Evolutionary conservation across 2,113 vertebrate genomes (phyloP).

Genomic region (Tiliqua scincoides): DNA sequence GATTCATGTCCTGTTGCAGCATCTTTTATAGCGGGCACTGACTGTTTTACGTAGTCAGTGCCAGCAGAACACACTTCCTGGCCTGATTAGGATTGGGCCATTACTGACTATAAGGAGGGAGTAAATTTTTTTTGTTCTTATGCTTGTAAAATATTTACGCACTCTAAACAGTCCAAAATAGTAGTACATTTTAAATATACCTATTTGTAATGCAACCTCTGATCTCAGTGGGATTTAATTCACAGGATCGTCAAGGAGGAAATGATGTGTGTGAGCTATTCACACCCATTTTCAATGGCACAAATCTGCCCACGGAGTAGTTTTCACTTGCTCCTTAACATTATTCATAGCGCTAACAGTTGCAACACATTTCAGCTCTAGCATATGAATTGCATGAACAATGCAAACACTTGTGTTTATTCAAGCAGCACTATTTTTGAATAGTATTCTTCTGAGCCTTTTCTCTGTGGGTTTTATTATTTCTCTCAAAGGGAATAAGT

Average conservation of each 20-base stretch:
- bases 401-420: constrained; percentile 29
- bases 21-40: too few species aligned
- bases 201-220: not conserved
- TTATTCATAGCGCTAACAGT: constrained; percentile 32
- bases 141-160: not conserved
- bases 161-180: not conserved
- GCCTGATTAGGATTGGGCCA: too few species aligned
- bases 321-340: constrained; percentile 20
- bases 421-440: constrained; percentile 19
- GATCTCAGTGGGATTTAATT: constrained; percentile 10
- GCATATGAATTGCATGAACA: constrained; percentile 23
- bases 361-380: constrained; percentile 22
- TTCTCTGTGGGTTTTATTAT: too few species aligned
- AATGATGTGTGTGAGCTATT: constrained; percentile 20
- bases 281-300: constrained; percentile 14
- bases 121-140: not conserved
- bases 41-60: too few species aligned
- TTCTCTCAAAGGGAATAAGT: too few species aligned
- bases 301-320: not conserved
- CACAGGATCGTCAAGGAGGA: constrained; percentile 17
- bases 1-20: too few species aligned
- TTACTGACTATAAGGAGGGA: not conserved
- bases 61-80: too few species aligned
- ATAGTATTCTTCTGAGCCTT: not conserved
- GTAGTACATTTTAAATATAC: not conserved